Base-by-base conservation (phyloP, 2,888 invertebrate species). In the Leucophenga montana region DNA sequence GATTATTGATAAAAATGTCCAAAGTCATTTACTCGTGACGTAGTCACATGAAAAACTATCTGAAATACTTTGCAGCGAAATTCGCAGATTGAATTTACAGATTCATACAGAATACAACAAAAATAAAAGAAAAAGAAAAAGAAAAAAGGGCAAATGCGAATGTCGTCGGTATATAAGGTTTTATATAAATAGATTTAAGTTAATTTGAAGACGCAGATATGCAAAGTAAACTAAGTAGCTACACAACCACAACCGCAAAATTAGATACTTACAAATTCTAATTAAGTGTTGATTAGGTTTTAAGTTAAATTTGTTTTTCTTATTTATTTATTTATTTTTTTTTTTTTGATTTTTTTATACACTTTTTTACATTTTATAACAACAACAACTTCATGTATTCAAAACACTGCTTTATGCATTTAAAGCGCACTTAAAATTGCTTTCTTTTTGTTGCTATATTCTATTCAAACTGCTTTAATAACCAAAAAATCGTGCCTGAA, bases 71-170 rank as follows among this genome's bases (percentile, higher is more conserved):
- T 22, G 27, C 39, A 46, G 50, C 16, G 50, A n/a, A 27, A 3
- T n/a, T n/a, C n/a, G n/a, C n/a, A n/a, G n/a, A n/a, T n/a, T 44
- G 61, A 39, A 0, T 33, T 46, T 66, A 20, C 56, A 27, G 18
- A 27, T 8, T 39, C 39, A 5, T 39, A 39, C 39, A 39, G 39
- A 46, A 46, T n/a, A 22, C 72, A 44, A 66, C 46, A 68, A 72
- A 66, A 56, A 68, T n/a, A n/a, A n/a, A n/a, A n/a, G n/a, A 77
- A n/a, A n/a, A n/a, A n/a, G n/a, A n/a, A n/a, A n/a, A n/a, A n/a
- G n/a, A n/a, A 76, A 33, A 59, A 79, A 75, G 75, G 83, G 54
- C 78, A 77, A 73, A 78, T 75, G 66, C 44, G 71, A 72, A 69
- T 72, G 70, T 67, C 72, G 72, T 50, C 18, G 72, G 48, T 64